Base-by-base conservation (phyloP, 2,113 vertebrate genomes). In the Paraplagusia blochii region DNA sequence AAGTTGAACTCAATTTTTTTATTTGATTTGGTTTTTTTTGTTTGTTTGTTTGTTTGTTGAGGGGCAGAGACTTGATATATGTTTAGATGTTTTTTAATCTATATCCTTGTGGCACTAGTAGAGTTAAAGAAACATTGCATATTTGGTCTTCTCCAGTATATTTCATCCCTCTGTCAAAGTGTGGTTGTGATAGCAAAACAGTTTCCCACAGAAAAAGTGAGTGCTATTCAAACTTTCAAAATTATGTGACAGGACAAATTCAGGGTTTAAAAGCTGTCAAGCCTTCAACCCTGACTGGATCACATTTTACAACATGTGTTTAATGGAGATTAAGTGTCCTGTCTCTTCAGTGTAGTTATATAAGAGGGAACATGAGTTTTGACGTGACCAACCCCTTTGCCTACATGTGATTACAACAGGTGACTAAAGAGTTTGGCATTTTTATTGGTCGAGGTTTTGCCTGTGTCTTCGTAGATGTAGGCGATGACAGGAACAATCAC, bases 331-430 rank as follows among this genome's bases (percentile, higher is more conserved):
- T 35, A 39, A 39, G 5, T 9, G 22, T 29, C 22, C 22, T 29
- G 3, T 29, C 36, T 39, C 9, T 5, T 9, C 34, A 17, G 5
- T 12, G 14, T 11, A 7, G 46, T 54, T 36, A 13, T 33, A 1
- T 40, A 58, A 55, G 5, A 8, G 9, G n/a, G n/a, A 18, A 14
- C 11, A 63, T 18, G 4, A 59, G 57, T 8, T 40, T 22, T 19
- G 53, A 66, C 46, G 54, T 2, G 10, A n/a, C 34, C 35, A 61
- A 63, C 63, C 44, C 17, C 50, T 70, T 54, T 61, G 18, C 18
- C 5, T 11, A 11, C 35, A 43, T 11, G 1, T 1, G 17, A 5
- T 19, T 3, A 45, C 13, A 12, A 17, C 8, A 9, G 13, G n/a
- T 7, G 11, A 10, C 29, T 35, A 13, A 53, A 40, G 22, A 11